These are phyloP conservation scores for Synanthedon vespiformis DNA, from an alignment of 2,888 invertebrate genomes.

Conservation along the genomic window DNA sequence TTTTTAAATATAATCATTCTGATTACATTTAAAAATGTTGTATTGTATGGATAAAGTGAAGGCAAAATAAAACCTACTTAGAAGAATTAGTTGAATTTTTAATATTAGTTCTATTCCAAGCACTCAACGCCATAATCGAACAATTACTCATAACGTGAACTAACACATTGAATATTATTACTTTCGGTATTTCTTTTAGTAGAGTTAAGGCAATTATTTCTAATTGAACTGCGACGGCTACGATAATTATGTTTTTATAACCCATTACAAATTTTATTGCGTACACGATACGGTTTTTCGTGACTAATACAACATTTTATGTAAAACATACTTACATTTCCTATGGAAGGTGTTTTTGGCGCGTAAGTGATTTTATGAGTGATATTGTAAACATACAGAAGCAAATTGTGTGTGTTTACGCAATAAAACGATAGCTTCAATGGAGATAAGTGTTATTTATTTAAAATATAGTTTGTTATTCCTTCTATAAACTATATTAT, in stretches of 20 bases:
- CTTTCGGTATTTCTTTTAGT: not conserved
- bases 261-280: slow-evolving; percentile 11
- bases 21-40: too few species aligned
- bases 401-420: not conserved
- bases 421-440: too few species aligned
- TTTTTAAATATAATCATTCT: too few species aligned
- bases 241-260: slow-evolving; percentile 4
- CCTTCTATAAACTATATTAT: too few species aligned
- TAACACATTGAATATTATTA: not conserved
- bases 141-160: not conserved
- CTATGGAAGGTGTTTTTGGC: slow-evolving; percentile 13
- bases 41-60: too few species aligned
- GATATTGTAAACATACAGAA: not conserved
- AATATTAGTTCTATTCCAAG: too few species aligned
- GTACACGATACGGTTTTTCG: slow-evolving; percentile 5
- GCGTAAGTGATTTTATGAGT: not conserved
- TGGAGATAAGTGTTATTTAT: too few species aligned
- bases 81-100: too few species aligned
- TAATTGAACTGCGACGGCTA: slow-evolving; percentile 5
- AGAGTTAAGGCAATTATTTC: slow-evolving; percentile 2
- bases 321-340: slow-evolving; percentile 12
- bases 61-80: too few species aligned
- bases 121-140: too few species aligned
- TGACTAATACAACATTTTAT: slow-evolving; percentile 18
- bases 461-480: too few species aligned